These are phyloP conservation scores for Oreochromis niloticus DNA, from an alignment of 2,113 vertebrate genomes.

Conservation along the genomic window DNA sequence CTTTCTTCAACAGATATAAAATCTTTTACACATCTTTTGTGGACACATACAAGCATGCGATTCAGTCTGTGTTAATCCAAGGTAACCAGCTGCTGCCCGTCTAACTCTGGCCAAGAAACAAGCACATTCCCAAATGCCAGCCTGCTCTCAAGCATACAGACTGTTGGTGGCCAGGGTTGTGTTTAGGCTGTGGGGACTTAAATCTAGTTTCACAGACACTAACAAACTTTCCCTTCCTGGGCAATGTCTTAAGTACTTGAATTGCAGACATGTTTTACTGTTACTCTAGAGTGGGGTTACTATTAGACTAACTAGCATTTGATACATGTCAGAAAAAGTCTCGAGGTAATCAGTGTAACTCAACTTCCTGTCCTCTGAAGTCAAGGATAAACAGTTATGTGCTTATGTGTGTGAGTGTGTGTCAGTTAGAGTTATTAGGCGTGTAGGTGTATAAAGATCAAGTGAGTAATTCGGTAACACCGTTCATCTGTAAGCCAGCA, in stretches of 20 bases:
- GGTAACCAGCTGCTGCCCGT: background rate
- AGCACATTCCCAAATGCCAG: background rate
- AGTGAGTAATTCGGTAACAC: slow-evolving; percentile 19
- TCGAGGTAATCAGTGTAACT: background rate
- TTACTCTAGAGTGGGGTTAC: background rate
- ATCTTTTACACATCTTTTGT: background rate
- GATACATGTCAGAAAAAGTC: background rate
- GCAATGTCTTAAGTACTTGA: background rate
- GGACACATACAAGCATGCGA: background rate
- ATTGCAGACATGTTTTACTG: background rate
- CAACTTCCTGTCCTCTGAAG: background rate
- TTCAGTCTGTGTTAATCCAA: background rate
- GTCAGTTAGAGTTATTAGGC: background rate
- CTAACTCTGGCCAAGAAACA: background rate
- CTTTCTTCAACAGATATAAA: background rate
- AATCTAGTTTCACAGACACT: background rate
- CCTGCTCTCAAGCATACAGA: background rate
- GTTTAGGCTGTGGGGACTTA: background rate
- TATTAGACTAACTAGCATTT: background rate
- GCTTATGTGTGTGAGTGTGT: background rate
- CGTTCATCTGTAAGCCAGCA: background rate
- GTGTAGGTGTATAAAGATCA: background rate
- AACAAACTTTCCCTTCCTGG: background rate
- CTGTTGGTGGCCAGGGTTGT: background rate
- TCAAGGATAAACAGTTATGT: background rate